These are phyloP conservation scores for Thumatha senex DNA, from an alignment of 2,888 invertebrate genomes.

Conservation along the genomic window DNA sequence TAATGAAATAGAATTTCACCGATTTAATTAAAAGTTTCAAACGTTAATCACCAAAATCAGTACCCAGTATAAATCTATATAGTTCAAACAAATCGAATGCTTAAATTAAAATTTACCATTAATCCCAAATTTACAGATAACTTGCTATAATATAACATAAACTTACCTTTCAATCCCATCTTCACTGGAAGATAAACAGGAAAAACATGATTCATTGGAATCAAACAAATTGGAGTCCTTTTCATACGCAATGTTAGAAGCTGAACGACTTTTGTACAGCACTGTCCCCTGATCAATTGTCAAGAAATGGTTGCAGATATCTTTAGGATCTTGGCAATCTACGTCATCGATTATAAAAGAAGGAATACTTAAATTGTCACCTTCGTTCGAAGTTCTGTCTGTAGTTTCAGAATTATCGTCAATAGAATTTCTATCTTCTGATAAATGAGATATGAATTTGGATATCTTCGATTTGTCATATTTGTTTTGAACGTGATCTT, in stretches of 20 bases:
- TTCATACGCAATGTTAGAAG: constrained; percentile 57
- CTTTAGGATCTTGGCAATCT: constrained; percentile 46
- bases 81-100: not conserved
- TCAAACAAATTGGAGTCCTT: constrained; percentile 50
- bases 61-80: not conserved
- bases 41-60: too few relatives aligned
- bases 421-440: constrained; percentile 62
- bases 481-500: constrained; percentile 71
- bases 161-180: constrained; percentile 57
- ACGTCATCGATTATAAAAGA: constrained; percentile 60
- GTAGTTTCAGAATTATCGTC: constrained; percentile 42
- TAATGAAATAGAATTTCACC: too few relatives aligned
- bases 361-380: constrained; percentile 49
- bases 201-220: constrained; percentile 64
- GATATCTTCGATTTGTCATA: constrained; percentile 60
- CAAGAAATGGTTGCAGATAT: constrained; percentile 61
- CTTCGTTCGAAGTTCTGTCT: constrained; percentile 45
- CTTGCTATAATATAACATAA: not conserved
- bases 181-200: constrained; percentile 62
- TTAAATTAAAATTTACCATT: not conserved
- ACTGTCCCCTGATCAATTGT: constrained; percentile 59
- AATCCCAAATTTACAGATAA: not conserved
- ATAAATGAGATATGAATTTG: constrained; percentile 62
- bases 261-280: constrained; percentile 58
- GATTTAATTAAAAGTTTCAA: too few relatives aligned